Base-by-base conservation (phyloP, 2,888 invertebrate species). In the Mystacides longicornis region DNA sequence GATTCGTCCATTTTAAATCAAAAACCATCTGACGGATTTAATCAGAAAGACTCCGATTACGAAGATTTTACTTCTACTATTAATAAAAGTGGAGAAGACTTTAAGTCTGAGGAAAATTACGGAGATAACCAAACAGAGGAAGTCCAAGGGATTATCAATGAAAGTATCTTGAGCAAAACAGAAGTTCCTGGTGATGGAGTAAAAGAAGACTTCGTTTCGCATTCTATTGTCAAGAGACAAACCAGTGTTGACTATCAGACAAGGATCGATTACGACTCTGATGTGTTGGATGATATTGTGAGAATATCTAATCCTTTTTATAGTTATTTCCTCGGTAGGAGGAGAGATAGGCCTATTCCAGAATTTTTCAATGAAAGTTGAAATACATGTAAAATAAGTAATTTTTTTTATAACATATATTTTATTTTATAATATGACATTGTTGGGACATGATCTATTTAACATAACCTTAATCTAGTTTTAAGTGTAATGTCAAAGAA, bases 311-410 rank as follows among this genome's bases (percentile, higher is more conserved):
- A 37, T 20, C 54, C 51, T 0, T 54, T 33, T 22, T 47, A 54
- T 23, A 48, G 49, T n/a, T 55, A 51, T 48, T 47, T 49, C 18
- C 16, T 50, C n/a, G 48, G 55, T 18, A 57, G 53, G 20, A 57
- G 49, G 31, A 51, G 37, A 31, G 21, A 56, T 7, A 27, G 56
- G 14, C 52, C 56, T 11, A 23, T 51, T 37, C 37, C 37, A n/a
- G 7, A 37, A 14, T 7, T 37, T 14, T 37, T 37, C 14, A 37
- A 37, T 37, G n/a, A 27, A 27, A 27, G 11, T 11, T 27, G 27
- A 27, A 27, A 27, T 7, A n/a, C n/a, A n/a, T n/a, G n/a, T n/a
- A n/a, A n/a, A n/a, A n/a, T n/a, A n/a, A n/a, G n/a, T n/a, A n/a
- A n/a, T n/a, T n/a, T n/a, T n/a, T n/a, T n/a, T n/a, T n/a, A n/a